Evolutionary conservation across 1,140 invertebrate species (phyloP).

Genomic region (Dinothrombium tinctorium): DNA sequence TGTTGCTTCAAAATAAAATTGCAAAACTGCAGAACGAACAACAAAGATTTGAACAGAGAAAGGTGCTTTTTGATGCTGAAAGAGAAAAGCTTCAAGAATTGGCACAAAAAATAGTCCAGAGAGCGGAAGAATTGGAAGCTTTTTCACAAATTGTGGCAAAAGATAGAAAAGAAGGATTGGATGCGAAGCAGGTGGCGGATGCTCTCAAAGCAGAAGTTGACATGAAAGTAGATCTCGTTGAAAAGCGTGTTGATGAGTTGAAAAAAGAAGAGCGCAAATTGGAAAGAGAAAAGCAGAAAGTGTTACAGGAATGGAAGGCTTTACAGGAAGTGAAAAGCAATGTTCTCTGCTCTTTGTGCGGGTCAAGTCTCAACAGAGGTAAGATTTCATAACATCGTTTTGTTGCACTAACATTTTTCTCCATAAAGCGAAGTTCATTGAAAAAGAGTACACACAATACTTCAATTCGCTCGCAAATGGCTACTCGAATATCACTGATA

Average conservation of each 20-base stretch:
- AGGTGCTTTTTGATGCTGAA: constrained; percentile 6
- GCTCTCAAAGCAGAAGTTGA: constrained; percentile 3
- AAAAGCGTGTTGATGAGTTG: neutral
- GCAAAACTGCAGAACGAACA: constrained; percentile 3
- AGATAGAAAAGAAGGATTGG: constrained; percentile 5
- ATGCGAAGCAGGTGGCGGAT: constrained; percentile 3
- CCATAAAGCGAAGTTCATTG: too few relatives aligned
- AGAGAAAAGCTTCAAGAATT: constrained; percentile 6
- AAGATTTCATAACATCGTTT: neutral
- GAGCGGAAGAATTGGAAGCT: constrained; percentile 8
- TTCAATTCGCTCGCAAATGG: too few relatives aligned
- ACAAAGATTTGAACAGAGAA: constrained; percentile 3
- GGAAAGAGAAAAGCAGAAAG: neutral
- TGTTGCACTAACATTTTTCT: too few relatives aligned
- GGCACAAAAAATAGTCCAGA: constrained; percentile 1
- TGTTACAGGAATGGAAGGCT: constrained; percentile 7
- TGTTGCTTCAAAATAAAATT: neutral
- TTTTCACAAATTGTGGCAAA: constrained; percentile 6
- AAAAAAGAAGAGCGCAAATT: neutral
- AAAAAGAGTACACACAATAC: too few relatives aligned
- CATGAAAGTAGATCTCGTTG: neutral
- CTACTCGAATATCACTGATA: too few relatives aligned
- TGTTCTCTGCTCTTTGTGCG: constrained; percentile 9
- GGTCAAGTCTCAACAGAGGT: constrained; percentile 2
- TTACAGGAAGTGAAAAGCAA: constrained; percentile 2